Base-by-base conservation (phyloP, 2,113 vertebrate genomes). In the Labeo rohita region DNA sequence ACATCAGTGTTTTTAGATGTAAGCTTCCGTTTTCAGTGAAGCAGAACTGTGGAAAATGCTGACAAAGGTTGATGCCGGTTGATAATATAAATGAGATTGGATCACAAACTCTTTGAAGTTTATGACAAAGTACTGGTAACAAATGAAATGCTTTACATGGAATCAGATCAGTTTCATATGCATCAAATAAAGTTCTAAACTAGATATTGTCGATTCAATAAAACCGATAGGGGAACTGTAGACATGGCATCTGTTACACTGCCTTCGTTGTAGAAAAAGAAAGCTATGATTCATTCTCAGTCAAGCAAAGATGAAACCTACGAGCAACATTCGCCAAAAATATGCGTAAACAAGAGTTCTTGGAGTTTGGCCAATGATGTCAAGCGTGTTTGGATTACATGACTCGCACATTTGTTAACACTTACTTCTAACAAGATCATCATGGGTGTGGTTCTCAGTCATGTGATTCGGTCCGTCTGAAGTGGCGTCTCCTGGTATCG, bases 361-460 rank as follows among this genome's bases (percentile, higher is more conserved):
- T 61, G 28, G 10, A 59, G 54, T 13, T 18, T 43, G 2, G 77
- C 54, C 77, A 80, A 63, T 23, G 18, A 80, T 47, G 36, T 45
- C 21, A 61, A 59, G 56, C 36, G 13, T 47, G 21, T 43, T 12
- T 28, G 39, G 21, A 45, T 79, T 8, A 49, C 59, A 65, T 47
- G 39, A 47, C 12, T 45, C 43, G 18, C 43, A 28, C 43, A 80
- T 63, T 80, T 45, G 21, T 45, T 7, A 87, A 87, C 87, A 95
- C 97, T 96, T 96, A 99, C 98, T 96, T 97, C 93, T 96, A 89
- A 99, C 92, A 84, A 97, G 96, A 90, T 95, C 92, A 79, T 90
- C 90, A 91, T 94, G 93, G 82, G 93, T 87, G 90, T 77, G 3
- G 93, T 92, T 95, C 87, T 91, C 95, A 3, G 90, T 86, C 80